Conservation (phyloP, 1,140 invertebrate genomes). For the Holotrichia oblita region DNA sequence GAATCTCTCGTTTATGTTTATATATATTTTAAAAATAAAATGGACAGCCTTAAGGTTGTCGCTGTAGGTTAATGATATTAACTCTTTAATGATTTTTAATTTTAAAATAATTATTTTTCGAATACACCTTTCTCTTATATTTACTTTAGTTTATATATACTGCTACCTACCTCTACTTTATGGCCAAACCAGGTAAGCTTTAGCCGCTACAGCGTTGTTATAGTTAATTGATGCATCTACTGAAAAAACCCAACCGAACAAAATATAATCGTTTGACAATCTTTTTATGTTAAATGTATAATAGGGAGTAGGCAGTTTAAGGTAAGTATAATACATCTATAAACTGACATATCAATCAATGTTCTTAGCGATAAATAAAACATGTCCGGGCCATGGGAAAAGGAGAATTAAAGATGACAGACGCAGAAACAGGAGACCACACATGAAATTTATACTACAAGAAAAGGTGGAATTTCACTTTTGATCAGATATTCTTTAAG, state of each 20-base stretch:
- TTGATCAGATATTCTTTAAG: slow-evolving; percentile 32
- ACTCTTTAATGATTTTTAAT: too few relatives aligned
- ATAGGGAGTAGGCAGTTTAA: slow-evolving; percentile 27
- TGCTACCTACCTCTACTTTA: too few relatives aligned
- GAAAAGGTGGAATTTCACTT: slow-evolving; percentile 33
- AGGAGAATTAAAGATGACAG: slow-evolving; percentile 31
- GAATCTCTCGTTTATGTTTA: neutral
- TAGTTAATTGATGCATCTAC: neutral
- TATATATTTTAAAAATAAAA: neutral
- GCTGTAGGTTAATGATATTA: too few relatives aligned
- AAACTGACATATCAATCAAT: slow-evolving; percentile 33
- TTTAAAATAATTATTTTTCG: too few relatives aligned
- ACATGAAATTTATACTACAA: slow-evolving; percentile 32
- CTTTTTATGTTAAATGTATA: slow-evolving; percentile 30
- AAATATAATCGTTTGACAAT: slow-evolving; percentile 33
- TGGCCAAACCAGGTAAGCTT: neutral
- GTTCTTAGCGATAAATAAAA: slow-evolving; percentile 34
- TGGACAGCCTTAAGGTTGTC: neutral
- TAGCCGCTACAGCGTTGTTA: neutral
- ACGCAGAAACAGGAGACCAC: slow-evolving; percentile 23
- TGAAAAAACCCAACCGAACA: slow-evolving; percentile 19
- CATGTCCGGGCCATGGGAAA: slow-evolving; percentile 23
- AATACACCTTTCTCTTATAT: too few relatives aligned
- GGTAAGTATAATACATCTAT: slow-evolving; percentile 32
- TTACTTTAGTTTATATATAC: too few relatives aligned